These are phyloP conservation scores for Indicator maculatus DNA, from an alignment of 2,113 vertebrate species.

Conservation along the genomic window DNA sequence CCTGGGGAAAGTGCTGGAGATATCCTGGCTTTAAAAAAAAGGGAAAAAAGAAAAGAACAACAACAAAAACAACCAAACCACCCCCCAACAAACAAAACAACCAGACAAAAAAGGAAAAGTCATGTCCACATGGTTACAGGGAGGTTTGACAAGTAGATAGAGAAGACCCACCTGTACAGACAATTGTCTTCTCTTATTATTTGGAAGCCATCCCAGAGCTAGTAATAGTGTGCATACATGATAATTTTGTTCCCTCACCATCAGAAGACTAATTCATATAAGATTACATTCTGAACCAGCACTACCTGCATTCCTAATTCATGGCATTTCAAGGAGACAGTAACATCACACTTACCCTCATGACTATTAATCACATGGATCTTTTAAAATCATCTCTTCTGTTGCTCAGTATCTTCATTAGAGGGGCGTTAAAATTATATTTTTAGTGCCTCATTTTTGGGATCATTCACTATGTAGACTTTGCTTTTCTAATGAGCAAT, in stretches of 20 bases:
- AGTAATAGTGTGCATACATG: neutral
- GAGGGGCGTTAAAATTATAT: neutral
- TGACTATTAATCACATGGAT: neutral
- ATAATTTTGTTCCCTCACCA: neutral
- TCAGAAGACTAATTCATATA: neutral
- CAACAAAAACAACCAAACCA: too few species aligned
- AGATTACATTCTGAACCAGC: neutral
- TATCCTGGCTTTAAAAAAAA: neutral
- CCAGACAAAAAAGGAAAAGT: neutral
- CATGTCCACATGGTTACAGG: neutral
- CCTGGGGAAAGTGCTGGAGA: neutral
- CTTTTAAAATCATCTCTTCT: neutral
- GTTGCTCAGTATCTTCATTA: neutral
- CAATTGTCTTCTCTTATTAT: neutral
- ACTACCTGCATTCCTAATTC: neutral
- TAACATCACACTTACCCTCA: neutral
- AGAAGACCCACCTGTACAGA: neutral
- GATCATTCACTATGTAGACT: neutral
- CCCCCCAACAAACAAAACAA: too few species aligned
- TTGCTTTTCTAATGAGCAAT: neutral
- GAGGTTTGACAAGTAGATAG: neutral
- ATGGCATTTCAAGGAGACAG: neutral
- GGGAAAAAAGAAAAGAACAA: neutral
- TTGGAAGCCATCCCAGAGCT: neutral
- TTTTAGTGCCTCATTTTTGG: neutral